phyloP scores from a whole-genome alignment of 2,113 vertebrate genomes.

The Mixornis gularis region DNA sequence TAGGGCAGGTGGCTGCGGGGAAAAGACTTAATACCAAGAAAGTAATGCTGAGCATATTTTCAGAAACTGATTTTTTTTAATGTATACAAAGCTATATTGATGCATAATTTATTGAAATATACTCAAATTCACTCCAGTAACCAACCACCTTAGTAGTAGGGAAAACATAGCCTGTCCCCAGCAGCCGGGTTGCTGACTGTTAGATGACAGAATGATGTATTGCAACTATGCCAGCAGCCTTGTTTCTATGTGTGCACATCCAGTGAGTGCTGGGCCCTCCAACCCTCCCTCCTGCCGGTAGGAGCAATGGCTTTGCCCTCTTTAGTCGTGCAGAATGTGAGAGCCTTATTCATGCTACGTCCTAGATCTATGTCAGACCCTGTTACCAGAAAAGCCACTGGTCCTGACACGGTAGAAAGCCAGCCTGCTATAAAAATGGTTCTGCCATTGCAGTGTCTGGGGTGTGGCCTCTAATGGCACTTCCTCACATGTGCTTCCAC shows the following conservation, averaged over 20 bases:
- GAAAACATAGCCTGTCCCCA: constrained; percentile 66
- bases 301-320: constrained; percentile 67
- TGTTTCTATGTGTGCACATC: constrained; percentile 70
- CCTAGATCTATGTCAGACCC: constrained; percentile 27
- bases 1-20: not conserved
- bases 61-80: constrained; percentile 65
- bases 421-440: constrained; percentile 4
- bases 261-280: constrained; percentile 69
- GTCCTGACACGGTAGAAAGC: constrained; percentile 48
- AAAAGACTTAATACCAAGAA: not conserved
- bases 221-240: constrained; percentile 67
- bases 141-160: constrained; percentile 71
- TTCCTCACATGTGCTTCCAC: not conserved
- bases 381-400: not conserved
- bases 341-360: constrained; percentile 41
- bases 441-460: not conserved
- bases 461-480: not conserved
- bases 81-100: constrained; percentile 76
- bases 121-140: constrained; percentile 75
- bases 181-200: constrained; percentile 58
- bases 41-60: not conserved
- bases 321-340: constrained; percentile 55
- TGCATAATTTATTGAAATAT: constrained; percentile 39
- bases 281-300: constrained; percentile 62
- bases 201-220: constrained; percentile 62